phyloP scores from a whole-genome alignment of 2,113 vertebrate species.

The Tichodroma muraria region DNA sequence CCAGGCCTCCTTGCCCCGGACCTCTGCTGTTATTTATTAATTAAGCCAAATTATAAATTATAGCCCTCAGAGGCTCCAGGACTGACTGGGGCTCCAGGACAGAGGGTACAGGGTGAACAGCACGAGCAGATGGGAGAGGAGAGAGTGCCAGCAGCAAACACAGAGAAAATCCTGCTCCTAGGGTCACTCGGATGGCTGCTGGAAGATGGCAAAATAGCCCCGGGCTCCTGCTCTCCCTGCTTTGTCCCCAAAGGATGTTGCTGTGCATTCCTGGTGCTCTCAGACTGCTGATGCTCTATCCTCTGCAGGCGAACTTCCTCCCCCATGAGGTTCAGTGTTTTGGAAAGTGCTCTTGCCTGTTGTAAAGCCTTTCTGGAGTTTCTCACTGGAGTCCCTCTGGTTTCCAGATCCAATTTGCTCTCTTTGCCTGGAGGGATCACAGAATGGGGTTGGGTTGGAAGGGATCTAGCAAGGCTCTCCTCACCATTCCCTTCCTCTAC shows the following conservation, averaged over 20 bases:
- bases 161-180: neutral
- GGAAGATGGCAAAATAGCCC: neutral
- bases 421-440: neutral
- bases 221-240: neutral
- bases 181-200: neutral
- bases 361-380: neutral
- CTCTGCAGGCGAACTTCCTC: neutral
- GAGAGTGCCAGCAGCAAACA: neutral
- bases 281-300: neutral
- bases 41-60: neutral
- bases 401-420: neutral
- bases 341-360: neutral
- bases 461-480: neutral
- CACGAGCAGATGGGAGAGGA: neutral
- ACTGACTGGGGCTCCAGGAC: neutral
- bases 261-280: neutral
- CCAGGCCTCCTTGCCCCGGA: neutral
- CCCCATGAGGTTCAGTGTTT: fast-evolving
- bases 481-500: fast-evolving
- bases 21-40: neutral
- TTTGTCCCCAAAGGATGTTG: neutral
- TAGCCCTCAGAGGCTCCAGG: neutral
- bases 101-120: neutral
- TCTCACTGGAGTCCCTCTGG: neutral
- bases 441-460: neutral